phyloP scores from a whole-genome alignment of 2,888 invertebrate genomes.

The Drosophila stalkeri region DNA sequence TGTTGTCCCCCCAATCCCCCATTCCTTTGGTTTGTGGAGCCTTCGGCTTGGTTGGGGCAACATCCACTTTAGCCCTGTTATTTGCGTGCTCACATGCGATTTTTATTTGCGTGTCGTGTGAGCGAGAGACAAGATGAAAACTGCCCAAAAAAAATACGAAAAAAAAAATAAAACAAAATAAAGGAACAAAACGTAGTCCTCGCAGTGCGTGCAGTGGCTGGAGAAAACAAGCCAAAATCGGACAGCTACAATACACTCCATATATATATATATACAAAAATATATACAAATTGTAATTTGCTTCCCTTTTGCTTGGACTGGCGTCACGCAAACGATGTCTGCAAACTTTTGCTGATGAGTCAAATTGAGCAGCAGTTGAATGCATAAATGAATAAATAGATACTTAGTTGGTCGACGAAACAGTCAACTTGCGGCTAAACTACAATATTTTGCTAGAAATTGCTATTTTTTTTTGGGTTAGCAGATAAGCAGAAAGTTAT shows the following conservation, averaged over 20 bases:
- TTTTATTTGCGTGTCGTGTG: slow-evolving; percentile 79
- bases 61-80: slow-evolving; percentile 65
- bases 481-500: slow-evolving; percentile 2
- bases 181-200: slow-evolving; percentile 45
- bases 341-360: slow-evolving; percentile 70
- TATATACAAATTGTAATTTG: slow-evolving; percentile 64
- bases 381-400: slow-evolving; percentile 44
- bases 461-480: neutral
- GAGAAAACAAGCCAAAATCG: slow-evolving; percentile 37
- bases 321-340: slow-evolving; percentile 64
- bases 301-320: slow-evolving; percentile 38
- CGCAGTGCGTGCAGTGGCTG: slow-evolving; percentile 57
- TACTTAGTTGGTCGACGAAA: slow-evolving; percentile 38
- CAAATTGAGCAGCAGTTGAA: slow-evolving; percentile 74
- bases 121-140: slow-evolving; percentile 49
- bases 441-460: slow-evolving; percentile 34
- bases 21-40: neutral
- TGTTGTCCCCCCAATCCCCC: neutral
- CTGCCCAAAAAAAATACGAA: slow-evolving; percentile 60
- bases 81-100: slow-evolving; percentile 81
- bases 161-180: slow-evolving; percentile 10
- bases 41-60: neutral
- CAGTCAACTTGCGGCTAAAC: slow-evolving; percentile 37
- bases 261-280: slow-evolving; percentile 17
- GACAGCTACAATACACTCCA: slow-evolving; percentile 12